Evolutionary conservation across 1,140 invertebrate genomes (phyloP).

Genomic region (Prorops nasuta): DNA sequence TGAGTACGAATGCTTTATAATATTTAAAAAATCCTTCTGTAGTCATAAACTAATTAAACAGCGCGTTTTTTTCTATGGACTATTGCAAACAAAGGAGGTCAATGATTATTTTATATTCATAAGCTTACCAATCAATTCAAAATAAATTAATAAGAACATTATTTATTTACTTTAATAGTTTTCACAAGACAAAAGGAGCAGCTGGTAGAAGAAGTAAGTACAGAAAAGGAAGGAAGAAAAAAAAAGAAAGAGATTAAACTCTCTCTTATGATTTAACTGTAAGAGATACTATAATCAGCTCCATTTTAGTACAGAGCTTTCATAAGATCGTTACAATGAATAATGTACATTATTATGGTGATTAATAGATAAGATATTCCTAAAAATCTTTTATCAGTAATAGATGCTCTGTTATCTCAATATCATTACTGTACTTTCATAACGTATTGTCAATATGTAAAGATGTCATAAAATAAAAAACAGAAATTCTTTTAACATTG

Average conservation of each 20-base stretch:
- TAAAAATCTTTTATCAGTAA: slow-evolving; percentile 15
- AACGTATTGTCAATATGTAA: slow-evolving; percentile 41
- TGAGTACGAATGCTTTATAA: slow-evolving; percentile 14
- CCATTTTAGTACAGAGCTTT: no score
- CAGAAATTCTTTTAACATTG: slow-evolving; percentile 33
- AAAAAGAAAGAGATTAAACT: no score
- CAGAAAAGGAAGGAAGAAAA: no score
- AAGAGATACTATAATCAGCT: no score
- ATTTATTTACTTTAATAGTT: no score
- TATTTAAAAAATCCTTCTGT: slow-evolving; percentile 13
- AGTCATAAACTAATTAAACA: no score
- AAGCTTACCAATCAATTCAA: slow-evolving; percentile 10
- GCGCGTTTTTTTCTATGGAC: no score
- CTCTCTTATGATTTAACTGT: no score
- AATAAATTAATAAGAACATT: slow-evolving; percentile 8
- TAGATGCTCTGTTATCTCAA: slow-evolving; percentile 21
- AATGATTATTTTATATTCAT: slow-evolving; percentile 13
- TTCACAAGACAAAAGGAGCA: no score
- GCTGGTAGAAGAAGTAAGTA: no score
- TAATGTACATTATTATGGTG: slow-evolving; percentile 33
- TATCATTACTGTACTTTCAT: slow-evolving; percentile 44
- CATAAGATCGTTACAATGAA: slow-evolving; percentile 25
- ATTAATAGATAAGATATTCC: slow-evolving; percentile 21
- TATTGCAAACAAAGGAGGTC: not conserved
- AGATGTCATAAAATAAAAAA: slow-evolving; percentile 38